phyloP scores from a whole-genome alignment of 2,113 vertebrate genomes.

The Ivindomyrus marchei region DNA sequence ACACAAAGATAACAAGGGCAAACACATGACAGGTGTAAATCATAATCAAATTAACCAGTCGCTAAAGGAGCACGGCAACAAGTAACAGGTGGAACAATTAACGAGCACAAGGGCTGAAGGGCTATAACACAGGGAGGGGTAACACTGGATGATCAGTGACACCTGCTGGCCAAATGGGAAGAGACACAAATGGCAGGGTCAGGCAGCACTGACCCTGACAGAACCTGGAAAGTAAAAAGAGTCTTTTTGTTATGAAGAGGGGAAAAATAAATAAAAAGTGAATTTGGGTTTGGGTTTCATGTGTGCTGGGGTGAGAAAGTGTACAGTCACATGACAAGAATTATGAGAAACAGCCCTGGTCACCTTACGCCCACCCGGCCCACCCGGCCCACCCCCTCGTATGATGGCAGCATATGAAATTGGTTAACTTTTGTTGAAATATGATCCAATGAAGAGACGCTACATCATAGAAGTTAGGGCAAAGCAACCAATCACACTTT shows the following conservation, averaged over 20 bases:
- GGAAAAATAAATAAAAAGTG: neutral
- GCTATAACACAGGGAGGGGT: no score
- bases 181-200: no score
- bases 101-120: neutral
- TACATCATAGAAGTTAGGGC: neutral
- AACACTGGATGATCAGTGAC: no score
- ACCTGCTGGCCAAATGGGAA: no score
- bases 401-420: neutral
- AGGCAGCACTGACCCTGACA: no score
- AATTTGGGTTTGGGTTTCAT: neutral
- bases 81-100: neutral
- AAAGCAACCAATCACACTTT: neutral
- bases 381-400: neutral
- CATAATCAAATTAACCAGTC: neutral
- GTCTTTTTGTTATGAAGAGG: neutral
- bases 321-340: neutral
- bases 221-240: neutral
- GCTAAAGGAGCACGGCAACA: neutral
- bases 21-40: neutral
- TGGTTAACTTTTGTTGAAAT: neutral
- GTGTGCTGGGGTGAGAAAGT: neutral
- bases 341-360: neutral
- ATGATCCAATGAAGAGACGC: neutral
- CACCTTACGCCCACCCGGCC: neutral
- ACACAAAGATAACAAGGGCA: neutral